phyloP scores from a whole-genome alignment of 2,113 vertebrate species.

The Psilopogon haemacephalus region DNA sequence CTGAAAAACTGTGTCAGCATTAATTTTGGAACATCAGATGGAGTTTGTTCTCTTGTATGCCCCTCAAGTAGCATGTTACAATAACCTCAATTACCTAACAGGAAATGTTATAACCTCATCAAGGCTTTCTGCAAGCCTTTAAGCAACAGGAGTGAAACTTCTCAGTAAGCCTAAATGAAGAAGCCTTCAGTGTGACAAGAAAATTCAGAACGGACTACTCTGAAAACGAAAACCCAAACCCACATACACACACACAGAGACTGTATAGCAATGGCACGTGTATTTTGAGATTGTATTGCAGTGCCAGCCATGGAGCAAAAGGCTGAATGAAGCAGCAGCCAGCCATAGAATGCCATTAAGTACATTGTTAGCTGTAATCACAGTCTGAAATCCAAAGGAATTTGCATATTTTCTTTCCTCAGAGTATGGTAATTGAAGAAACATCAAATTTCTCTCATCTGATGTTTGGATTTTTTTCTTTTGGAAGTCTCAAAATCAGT shows the following conservation, averaged over 20 bases:
- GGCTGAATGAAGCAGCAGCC: neutral
- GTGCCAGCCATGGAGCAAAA: neutral
- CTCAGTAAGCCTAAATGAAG: neutral
- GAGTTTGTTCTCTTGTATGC: constrained; percentile 23
- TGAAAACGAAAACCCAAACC: neutral
- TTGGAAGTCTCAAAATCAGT: neutral
- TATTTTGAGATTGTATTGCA: neutral
- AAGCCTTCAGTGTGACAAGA: neutral
- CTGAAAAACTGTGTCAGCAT: constrained; percentile 55
- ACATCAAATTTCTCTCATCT: neutral
- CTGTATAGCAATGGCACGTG: neutral
- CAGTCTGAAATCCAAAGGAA: neutral
- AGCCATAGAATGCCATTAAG: neutral
- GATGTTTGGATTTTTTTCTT: fast-evolving
- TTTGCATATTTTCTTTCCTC: neutral
- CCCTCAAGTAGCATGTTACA: constrained; percentile 32
- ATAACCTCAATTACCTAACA: constrained; percentile 57
- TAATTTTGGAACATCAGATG: constrained; percentile 47
- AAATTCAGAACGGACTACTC: neutral
- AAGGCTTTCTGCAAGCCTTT: neutral
- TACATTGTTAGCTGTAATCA: neutral
- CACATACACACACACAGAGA: neutral
- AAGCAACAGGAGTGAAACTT: neutral
- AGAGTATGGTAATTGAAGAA: neutral
- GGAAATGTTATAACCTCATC: neutral